These are phyloP conservation scores for Platanista minor DNA, from an alignment of 2,113 vertebrate genomes.

Conservation along the genomic window DNA sequence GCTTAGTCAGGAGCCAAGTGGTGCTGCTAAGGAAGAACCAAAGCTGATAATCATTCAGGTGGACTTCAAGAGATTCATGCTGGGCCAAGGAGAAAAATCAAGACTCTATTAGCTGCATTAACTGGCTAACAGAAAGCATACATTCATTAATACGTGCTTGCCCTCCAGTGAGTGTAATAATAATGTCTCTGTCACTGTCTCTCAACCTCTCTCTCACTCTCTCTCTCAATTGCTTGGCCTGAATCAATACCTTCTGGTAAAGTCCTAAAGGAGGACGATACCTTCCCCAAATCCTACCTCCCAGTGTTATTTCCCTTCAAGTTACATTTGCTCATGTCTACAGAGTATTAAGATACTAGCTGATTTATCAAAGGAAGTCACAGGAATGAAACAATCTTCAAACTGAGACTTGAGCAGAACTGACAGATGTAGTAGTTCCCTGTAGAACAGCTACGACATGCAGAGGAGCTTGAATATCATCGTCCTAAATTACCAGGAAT, in stretches of 20 bases:
- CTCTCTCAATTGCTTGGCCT: background rate
- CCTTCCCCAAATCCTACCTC: background rate
- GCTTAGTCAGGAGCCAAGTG: background rate
- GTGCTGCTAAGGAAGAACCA: background rate
- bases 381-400: conserved; percentile 39
- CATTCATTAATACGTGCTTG: background rate
- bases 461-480: conserved; percentile 14
- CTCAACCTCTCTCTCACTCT: background rate
- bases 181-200: background rate
- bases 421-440: background rate
- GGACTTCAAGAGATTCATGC: background rate
- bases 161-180: background rate
- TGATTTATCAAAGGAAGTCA: conserved; percentile 48
- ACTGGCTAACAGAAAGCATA: background rate
- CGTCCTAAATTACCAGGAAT: conserved; percentile 49
- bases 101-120: background rate
- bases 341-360: background rate
- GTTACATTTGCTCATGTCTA: conserved; percentile 41
- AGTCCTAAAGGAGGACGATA: background rate
- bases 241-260: background rate
- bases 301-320: conserved; percentile 6
- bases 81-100: background rate
- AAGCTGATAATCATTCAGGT: background rate
- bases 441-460: background rate
- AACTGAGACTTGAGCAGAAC: conserved; percentile 14